Evolutionary conservation across 2,797 vertebrate species (phyloP), one percentile per base, ranked within the genome.

Genomic region (Cuculus canorus): DNA sequence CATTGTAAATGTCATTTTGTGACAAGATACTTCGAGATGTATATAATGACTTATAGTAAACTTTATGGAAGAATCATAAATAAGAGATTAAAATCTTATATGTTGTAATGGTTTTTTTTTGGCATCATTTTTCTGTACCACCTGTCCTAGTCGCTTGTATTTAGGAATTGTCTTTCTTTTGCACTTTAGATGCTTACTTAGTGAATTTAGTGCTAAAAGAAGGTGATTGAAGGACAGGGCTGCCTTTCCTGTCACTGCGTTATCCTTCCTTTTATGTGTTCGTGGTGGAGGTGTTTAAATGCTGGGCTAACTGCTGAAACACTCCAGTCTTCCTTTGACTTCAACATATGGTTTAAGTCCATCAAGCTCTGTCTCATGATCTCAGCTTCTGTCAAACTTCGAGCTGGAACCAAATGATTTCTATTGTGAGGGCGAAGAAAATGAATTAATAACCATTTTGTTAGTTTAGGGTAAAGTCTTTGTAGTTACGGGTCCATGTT

Each of bases 41-140:
- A 80, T 71, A 87, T 85, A 95, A 96, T 96, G 86, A 82, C 81
- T 95, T 95, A 97, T 92, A 80, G 92, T 97, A 95, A 96, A 95
- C 87, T 95, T 94, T 95, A 97, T 97, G 84, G 86, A 92, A 88
- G 86, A 95, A 94, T 82, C 76, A 71, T 95, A 96, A 77, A 82
- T 94, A 93, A 95, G 82, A 94, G 92, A 96, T 94, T 96, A 86
- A 90, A 88, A 56, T 94, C 85, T 94, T 83, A 85, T 78, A 76
- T 23, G 77, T 93, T 80, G 75, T 77, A 90, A 95, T 84, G 64
- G 9, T 10, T 45, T 45, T 18, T 54, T 80, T 95, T 92, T 77
- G 41, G 41, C 64, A 85, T 93, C 60, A 24, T 70, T 89, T 76
- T 87, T 69, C 92, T 94, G 70, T 84, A 86, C 92, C 93, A 94